Conservation (phyloP, 2,113 vertebrate genomes). For the Prochilodus magdalenae region DNA sequence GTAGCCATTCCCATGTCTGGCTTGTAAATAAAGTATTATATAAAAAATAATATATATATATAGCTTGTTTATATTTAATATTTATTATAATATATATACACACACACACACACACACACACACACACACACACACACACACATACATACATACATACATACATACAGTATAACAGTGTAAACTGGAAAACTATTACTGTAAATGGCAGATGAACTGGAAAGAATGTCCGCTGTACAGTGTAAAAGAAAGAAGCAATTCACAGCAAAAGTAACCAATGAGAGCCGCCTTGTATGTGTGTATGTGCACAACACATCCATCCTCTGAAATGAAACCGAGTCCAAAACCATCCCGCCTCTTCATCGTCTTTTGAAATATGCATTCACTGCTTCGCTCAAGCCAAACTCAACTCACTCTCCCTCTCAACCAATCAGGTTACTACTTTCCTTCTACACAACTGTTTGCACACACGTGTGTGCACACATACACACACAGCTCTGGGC, state of each 20-base stretch:
- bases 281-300: slow-evolving; percentile 9
- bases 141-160: no score
- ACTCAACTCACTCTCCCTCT: slow-evolving; percentile 11
- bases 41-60: no score
- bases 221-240: not conserved
- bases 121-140: no score
- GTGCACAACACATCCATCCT: slow-evolving; percentile 28
- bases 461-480: slow-evolving; percentile 36
- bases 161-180: no score
- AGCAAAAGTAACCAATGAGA: slow-evolving; percentile 25
- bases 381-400: not conserved
- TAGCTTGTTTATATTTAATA: no score
- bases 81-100: no score
- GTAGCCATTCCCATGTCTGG: no score
- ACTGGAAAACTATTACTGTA: no score
- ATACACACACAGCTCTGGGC: slow-evolving; percentile 43
- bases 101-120: no score
- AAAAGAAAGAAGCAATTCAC: not conserved
- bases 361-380: slow-evolving; percentile 3
- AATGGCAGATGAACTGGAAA: not conserved
- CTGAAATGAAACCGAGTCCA: slow-evolving; percentile 4
- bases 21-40: no score
- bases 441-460: slow-evolving; percentile 30
- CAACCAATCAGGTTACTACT: slow-evolving; percentile 29
- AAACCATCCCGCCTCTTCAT: not conserved